Base-by-base conservation (phyloP, 2,113 vertebrate genomes). In the Pygoscelis adeliae region DNA sequence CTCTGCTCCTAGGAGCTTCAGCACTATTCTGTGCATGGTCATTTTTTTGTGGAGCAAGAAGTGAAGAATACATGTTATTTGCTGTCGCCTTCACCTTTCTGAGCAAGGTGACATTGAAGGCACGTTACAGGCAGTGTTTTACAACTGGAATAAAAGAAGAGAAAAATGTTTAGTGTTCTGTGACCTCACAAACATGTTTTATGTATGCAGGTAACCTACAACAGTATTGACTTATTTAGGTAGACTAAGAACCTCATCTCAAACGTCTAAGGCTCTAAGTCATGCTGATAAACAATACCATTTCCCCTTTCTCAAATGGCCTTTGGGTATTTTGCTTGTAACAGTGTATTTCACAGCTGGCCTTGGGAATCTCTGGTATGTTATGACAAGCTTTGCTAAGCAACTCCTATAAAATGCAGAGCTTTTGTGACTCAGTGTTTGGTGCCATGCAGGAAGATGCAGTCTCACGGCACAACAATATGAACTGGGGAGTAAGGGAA, bases 161-260 rank as follows among this genome's bases (percentile, higher is more conserved):
- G 15, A 80, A 81, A 87, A 66, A 40, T 30, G 13, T 56, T 73
- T 53, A 61, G 25, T 10, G 9, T 26, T 76, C 20, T 89, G 29
- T 65, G 36, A 83, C 71, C 49, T 72, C 44, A 49, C 14, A 55
- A 47, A 47, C 3, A 23, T 30, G 6, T 80, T 89, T 87, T 87
- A 52, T 79, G 36, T 67, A n/a, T 0, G 0, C 4, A 30, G 49
- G 17, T 50, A 65, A 50, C 34, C 26, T 61, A 47, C 23, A 58
- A 10, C 13, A 19, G 4, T 32, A 50, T 70, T 66, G 62, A 30
- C 4, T 49, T 88, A 8, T 63, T 70, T 46, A 44, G 18, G 26
- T 29, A 52, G 52, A 42, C 34, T 67, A 30, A 71, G 17, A 32
- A 46, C 20, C 16, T 74, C 11, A 82, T 52, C 18, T 56, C 16